Base-by-base conservation (phyloP, 2,113 vertebrate genomes). In the Malurus elegans region DNA sequence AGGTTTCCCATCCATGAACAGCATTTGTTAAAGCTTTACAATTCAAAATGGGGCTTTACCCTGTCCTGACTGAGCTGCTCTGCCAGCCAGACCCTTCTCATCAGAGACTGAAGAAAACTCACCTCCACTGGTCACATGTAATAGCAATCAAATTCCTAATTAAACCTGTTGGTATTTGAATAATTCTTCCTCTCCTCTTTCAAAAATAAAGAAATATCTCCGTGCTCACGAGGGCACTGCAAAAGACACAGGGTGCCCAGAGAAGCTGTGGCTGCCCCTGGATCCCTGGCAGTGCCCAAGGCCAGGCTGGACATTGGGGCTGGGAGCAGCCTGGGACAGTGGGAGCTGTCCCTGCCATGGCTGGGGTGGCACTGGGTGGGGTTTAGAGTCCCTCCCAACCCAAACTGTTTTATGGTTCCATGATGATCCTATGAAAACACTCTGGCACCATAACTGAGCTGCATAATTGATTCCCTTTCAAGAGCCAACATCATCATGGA, bases 351-450 rank as follows among this genome's bases (percentile, higher is more conserved):
- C 58, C 67, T 51, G 44, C 8, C 26, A 8, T 38, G 38, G 48
- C 48, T 12, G 20, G 9, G 42, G 5, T 50, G 17, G 34, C 0
- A 23, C 9, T 5, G 18, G 18, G 3, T 32, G 44, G 4, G 9
- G 0, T 65, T 50, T 57, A 9, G 42, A 26, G 6, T 44, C 34
- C 3, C 29, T n/a, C 18, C 31, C 36, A 36, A 14, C 12, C 10
- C 26, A 58, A 44, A 32, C 3, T 6, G 28, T 38, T 57, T 7
- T 4, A 14, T 48, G 31, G 57, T 74, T 58, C 15, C 16, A 1
- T 36, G 18, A 58, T 24, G 29, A 50, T 28, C 13, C 26, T 19
- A 6, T 28, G 36, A 36, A 42, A 50, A 66, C 47, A 40, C 6
- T 53, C 50, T 60, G 58, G 31, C 17, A 3, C 16, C 19, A 45